Evolutionary conservation across 2,888 invertebrate species (phyloP), one percentile per base, ranked within the genome.

Genomic region (Drosophila fulvimacula): DNA sequence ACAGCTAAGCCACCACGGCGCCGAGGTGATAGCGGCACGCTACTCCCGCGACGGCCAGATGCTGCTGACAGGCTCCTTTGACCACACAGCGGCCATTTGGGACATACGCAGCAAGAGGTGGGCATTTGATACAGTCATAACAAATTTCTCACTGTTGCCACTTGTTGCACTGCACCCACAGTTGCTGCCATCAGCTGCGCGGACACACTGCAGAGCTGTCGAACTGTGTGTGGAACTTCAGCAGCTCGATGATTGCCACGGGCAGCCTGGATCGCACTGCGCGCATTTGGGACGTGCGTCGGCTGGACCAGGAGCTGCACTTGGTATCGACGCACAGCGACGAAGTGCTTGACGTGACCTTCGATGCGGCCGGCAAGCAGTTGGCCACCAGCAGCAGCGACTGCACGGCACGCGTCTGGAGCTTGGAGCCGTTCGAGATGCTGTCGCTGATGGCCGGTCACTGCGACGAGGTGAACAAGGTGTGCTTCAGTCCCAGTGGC

Each of bases 401-500:
- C 90, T 94, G 95, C 61, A 96, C 95, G 0, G 96, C 96, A 0
- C 93, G 95, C 19, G 93, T 96, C 53, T 96, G 96, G 94, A 70
- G 56, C 17, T n/a, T 82, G 9, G 65, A 72, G 27, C 80, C 86
- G 7, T 27, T 88, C 3, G 85, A 88, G 52, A 71, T 82, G 89
- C 86, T 94, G 7, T 93, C 94, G 0, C 91, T 94, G 42, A 94
- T 96, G 94, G 93, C 93, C 59, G 96, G 95, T 0, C 96, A 96
- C 79, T 92, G 93, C 3, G 95, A 95, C 65, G 96, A 96, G 89
- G 94, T 96, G 1, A 95, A 95, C 24, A 95, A 95, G 93, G 95
- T 96, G 6, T 95, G 95, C 92, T 97, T 97, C 93, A 96, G 96
- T 92, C 96, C 97, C 2, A 95, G 95, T 44, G 96, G 96, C 0